phyloP scores from a whole-genome alignment of 30 jellyfish, hydroid and myxozoan species.

The Morbakka virulenta region DNA sequence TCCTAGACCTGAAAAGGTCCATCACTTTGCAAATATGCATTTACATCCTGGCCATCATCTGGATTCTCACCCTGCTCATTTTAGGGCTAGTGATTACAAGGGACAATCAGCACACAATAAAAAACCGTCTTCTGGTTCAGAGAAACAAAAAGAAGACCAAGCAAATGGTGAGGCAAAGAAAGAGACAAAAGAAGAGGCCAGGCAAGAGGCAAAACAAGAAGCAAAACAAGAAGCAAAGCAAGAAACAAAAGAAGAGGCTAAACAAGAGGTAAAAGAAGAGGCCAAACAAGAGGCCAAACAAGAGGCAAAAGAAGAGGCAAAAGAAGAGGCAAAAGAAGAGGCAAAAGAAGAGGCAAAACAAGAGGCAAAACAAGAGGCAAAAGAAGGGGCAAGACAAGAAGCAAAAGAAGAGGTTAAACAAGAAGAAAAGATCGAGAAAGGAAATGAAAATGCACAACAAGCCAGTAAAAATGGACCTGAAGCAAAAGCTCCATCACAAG shows the following conservation, averaged over 20 bases:
- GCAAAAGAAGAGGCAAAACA: background rate
- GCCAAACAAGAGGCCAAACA: background rate
- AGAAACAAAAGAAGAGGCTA: slow-evolving; percentile 14
- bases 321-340: slow-evolving; percentile 1
- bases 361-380: background rate
- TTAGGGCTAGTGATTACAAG: too few relatives aligned
- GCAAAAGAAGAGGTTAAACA: background rate
- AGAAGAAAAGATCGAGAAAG: background rate
- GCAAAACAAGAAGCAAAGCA: background rate
- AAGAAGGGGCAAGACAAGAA: background rate
- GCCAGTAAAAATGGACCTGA: background rate
- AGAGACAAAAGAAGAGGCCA: slow-evolving; percentile 22
- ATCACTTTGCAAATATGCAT: background rate
- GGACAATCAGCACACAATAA: too few relatives aligned
- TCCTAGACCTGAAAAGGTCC: background rate
- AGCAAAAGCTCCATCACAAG: too few relatives aligned
- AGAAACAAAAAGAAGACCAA: too few relatives aligned
- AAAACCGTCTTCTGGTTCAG: too few relatives aligned
- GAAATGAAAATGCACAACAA: background rate
- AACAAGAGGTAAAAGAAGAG: slow-evolving; percentile 5
- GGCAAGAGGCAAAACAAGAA: background rate
- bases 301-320: background rate
- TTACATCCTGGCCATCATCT: background rate
- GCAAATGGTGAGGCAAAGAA: background rate
- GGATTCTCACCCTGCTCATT: too few relatives aligned